phyloP scores from a whole-genome alignment of 2,888 invertebrate species.

The Rhimphoctona megacephalus region DNA sequence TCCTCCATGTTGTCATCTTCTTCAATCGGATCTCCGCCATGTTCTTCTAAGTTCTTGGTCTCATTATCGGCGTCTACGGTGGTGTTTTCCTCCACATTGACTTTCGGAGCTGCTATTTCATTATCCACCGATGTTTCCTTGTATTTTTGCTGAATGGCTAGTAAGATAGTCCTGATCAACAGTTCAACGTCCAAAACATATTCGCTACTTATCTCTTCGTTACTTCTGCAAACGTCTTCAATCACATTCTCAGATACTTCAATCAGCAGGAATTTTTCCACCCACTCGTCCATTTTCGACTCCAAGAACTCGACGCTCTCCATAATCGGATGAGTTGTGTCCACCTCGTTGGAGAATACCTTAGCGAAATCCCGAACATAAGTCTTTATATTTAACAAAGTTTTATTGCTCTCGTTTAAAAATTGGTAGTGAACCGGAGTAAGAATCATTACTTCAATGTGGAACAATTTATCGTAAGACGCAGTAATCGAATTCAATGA shows the following conservation, averaged over 20 bases:
- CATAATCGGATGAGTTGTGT: conserved; percentile 78
- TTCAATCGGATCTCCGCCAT: conserved; percentile 81
- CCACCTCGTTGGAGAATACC: conserved; percentile 69
- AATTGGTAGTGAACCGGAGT: conserved; percentile 75
- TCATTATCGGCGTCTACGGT: conserved; percentile 78
- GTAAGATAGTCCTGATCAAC: conserved; percentile 86
- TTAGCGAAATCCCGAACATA: conserved; percentile 67
- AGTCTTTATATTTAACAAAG: conserved; percentile 67
- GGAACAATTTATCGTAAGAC: conserved; percentile 66
- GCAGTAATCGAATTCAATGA: conserved; percentile 69
- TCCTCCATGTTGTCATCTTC: conserved; percentile 87
- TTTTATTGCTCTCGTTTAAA: conserved; percentile 71
- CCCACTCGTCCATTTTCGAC: conserved; percentile 65
- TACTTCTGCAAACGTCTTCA: conserved; percentile 12
- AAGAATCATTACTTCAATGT: conserved; percentile 65
- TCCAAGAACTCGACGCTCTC: conserved; percentile 74
- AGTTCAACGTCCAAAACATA: conserved; percentile 82
- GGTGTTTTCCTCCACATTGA: conserved; percentile 78
- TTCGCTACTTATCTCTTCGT: conserved; percentile 78
- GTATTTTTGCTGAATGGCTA: conserved; percentile 87
- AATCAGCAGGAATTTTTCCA: conserved; percentile 75
- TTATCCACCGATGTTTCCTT: conserved; percentile 84
- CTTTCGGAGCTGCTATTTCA: conserved; percentile 82
- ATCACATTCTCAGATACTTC: conserved; percentile 74
- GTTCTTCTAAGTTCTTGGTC: conserved; percentile 83